Evolutionary conservation across 2,888 invertebrate species (phyloP), one percentile per base, ranked within the genome.

Genomic region (Sinohyriopsis cumingii): DNA sequence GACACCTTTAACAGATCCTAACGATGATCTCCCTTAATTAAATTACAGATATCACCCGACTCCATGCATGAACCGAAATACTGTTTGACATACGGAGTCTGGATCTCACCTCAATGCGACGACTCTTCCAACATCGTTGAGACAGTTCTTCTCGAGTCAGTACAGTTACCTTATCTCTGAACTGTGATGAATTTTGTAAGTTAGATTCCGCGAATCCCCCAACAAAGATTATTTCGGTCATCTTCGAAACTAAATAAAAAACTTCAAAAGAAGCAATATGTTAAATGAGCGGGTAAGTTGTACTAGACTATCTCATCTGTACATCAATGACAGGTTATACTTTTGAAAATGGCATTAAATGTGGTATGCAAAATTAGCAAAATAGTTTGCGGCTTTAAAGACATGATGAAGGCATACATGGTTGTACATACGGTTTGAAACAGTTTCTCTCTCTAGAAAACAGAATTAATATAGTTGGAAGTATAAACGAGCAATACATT

Each of bases 91-190:
- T 64, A 87, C 86, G 24, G 84, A 82, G 66, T 84, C 84, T 18
- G 86, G 86, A 67, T 87, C 85, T 60, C 85, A 83, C 9, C 86
- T 86, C 68, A 86, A 86, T 3, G 84, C 84, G 56, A 87, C 87
- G 20, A 85, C 87, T 5, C 86, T 86, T 22, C 84, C 80, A 25
- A 87, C 86, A 20, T 86, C 86, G 1, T 84, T 76, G 66, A 86
- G 70, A 77, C 9, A 86, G 86, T 75, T 86, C 87, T 69, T 86
- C 85, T 25, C 86, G 87, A 15, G 85, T 81, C 33, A 87, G 76
- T 53, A 85, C 83, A 61, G 82, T 85, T n/a, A 85, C 80, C 2
- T 74, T 72, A 20, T 84, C 82, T 9, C 84, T 78, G 65, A 86
- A 87, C n/a, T 81, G 76, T 9, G 45, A 86, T 72, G 0, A 85